Conservation (phyloP, 2,888 invertebrate genomes). For the Lingula anatina region DNA sequence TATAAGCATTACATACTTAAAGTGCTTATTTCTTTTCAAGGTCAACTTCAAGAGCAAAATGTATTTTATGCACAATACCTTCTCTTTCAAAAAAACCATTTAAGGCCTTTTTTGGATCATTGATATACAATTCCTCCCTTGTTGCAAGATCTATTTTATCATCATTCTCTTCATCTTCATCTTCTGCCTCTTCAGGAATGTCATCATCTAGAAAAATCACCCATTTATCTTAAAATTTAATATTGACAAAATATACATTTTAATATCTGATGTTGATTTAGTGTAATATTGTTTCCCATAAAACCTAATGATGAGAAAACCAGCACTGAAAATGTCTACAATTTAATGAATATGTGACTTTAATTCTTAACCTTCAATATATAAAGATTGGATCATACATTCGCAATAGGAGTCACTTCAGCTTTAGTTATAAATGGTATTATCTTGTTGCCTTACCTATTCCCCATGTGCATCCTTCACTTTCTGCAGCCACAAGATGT, state of each 20-base stretch:
- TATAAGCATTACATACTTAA: no score
- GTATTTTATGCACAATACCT: no score
- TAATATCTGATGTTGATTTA: no score
- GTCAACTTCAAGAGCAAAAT: no score
- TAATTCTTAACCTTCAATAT: neutral
- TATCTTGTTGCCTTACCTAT: slow-evolving; percentile 71
- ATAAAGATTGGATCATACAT: neutral
- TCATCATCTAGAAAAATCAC: slow-evolving; percentile 20
- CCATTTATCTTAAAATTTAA: slow-evolving; percentile 4
- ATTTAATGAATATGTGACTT: no score
- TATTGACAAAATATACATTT: neutral
- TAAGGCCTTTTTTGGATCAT: slow-evolving; percentile 93
- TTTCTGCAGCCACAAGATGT: slow-evolving; percentile 53
- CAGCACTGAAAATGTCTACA: no score
- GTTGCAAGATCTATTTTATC: slow-evolving; percentile 40
- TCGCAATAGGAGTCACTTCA: neutral
- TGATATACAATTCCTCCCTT: slow-evolving; percentile 81
- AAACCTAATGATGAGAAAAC: no score
- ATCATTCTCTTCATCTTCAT: slow-evolving; percentile 19
- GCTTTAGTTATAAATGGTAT: no score
- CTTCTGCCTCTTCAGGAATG: slow-evolving; percentile 19
- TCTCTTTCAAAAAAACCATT: slow-evolving; percentile 93
- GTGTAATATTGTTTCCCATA: no score
- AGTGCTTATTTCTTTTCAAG: no score
- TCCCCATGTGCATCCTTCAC: slow-evolving; percentile 82